Percentiles rank a stretch among this genome's conserved stretches.
Evolutionary conservation across 2,797 vertebrate species (phyloP).

Genomic region (Catharus ustulatus): DNA sequence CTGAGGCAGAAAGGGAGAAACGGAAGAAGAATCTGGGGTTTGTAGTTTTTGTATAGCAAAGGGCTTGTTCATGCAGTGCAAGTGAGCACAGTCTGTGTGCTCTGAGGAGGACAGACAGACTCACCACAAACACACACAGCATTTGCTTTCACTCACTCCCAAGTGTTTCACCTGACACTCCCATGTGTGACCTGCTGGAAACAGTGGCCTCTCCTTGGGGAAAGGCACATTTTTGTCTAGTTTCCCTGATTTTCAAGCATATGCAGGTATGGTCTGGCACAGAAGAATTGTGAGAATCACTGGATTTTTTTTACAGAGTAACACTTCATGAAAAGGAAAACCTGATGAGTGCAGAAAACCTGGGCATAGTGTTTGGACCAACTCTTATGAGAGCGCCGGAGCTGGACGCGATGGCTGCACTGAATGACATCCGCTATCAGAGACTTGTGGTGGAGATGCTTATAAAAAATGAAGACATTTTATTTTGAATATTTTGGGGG

Average conservation of each 20-base stretch:
- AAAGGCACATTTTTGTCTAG: not conserved
- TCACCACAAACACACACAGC: too few species aligned
- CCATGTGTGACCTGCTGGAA: not conserved
- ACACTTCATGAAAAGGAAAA: constrained; percentile 95
- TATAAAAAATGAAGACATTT: constrained; percentile 95
- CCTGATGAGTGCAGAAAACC: constrained; percentile 97
- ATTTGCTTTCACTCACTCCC: not conserved
- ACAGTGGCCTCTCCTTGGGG: not conserved
- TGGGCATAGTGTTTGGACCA: constrained; percentile 95
- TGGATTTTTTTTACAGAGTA: constrained; percentile 81
- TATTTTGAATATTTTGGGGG: constrained; percentile 85
- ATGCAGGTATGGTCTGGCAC: not conserved
- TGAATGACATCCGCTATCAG: constrained; percentile 98
- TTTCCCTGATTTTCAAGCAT: not conserved
- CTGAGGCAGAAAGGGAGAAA: not conserved
- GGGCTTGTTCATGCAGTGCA: not conserved
- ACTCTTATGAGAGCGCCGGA: constrained; percentile 94
- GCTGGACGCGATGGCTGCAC: constrained; percentile 90
- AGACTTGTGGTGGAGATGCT: constrained; percentile 98
- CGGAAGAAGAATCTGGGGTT: not conserved
- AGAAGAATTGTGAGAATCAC: not conserved
- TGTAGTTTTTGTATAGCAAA: not conserved
- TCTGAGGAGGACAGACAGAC: not conserved
- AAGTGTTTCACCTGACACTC: not conserved
- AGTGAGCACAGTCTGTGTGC: not conserved